Conservation (phyloP, 2,113 vertebrate genomes). For the Sapayoa aenigma region DNA sequence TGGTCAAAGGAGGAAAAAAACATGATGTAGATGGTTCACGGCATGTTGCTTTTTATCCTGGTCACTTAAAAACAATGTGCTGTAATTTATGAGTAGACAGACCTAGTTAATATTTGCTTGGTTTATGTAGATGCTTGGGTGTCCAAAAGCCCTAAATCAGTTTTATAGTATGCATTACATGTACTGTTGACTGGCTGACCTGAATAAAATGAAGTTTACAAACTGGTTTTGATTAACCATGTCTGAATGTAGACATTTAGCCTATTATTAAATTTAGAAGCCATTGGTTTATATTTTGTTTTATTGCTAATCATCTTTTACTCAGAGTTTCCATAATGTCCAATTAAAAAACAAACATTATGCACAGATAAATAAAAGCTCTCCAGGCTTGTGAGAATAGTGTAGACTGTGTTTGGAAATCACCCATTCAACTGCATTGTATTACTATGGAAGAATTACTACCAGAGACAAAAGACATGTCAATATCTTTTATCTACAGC, state of each 20-base stretch:
- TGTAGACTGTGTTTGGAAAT: background rate
- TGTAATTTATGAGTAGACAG: constrained; percentile 61
- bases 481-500: background rate
- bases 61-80: constrained; percentile 63
- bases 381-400: background rate
- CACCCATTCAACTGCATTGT: background rate
- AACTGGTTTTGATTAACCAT: constrained; percentile 62
- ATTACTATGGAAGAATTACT: constrained; percentile 14
- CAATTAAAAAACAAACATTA: constrained; percentile 41
- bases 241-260: constrained; percentile 46
- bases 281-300: constrained; percentile 49
- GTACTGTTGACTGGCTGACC: constrained; percentile 64
- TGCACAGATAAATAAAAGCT: constrained; percentile 26
- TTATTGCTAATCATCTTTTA: constrained; percentile 55
- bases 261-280: constrained; percentile 65
- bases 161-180: constrained; percentile 68
- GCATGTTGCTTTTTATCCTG: constrained; percentile 63
- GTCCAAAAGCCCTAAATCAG: constrained; percentile 61
- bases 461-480: background rate
- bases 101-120: constrained; percentile 58
- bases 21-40: constrained; percentile 57
- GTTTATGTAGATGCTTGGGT: constrained; percentile 62
- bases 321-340: constrained; percentile 48
- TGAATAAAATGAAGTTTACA: constrained; percentile 67
- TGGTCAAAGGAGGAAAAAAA: constrained; percentile 61